Evolutionary conservation across 2,797 vertebrate species (phyloP), one percentile per base, ranked within the genome.

Genomic region (Brachymystax lenok): DNA sequence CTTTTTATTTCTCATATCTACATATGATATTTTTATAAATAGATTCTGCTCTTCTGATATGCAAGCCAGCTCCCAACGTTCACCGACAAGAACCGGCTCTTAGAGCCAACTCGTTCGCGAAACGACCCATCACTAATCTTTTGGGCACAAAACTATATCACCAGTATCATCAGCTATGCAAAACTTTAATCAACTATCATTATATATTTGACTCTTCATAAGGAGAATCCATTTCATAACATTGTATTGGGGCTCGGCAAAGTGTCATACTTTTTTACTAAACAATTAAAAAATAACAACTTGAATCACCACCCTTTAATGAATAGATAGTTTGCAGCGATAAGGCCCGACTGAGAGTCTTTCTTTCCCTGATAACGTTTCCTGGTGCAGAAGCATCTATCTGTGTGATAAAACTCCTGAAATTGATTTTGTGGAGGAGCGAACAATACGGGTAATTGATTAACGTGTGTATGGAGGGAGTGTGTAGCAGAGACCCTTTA

Each of bases 391-490:
- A 63, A 50, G 52, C 71, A 75, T 59, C 21, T 73, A 67, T 79
- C 35, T n/a, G 73, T 69, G 19, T 52, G 67, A 80, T 79, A 79
- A 77, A 79, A 78, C 74, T 72, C 56, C 7, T 46, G 33, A 67
- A 79, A 83, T 86, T 33, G 75, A 83, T 88, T 84, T 80, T 77
- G 76, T 66, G 21, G 61, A 73, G 71, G 70, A 80, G 74, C 54
- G 72, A 83, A 85, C 83, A 80, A 78, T 81, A 81, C 69, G 69
- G 76, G 69, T 80, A 83, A 87, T 89, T 83, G 81, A 84, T 86
- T 84, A 77, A 80, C 3, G 59, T 24, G 10, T 63, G 59, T 10
- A 61, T 61, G n/a, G 69, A 69, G 80, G 54, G 54, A 35, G 21
- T 71, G 64, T 77, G 21, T 50, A 13, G 40, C 16, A 75, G 73